Conservation (phyloP, 2,888 invertebrate species). For the Epsilonema sp. region DNA sequence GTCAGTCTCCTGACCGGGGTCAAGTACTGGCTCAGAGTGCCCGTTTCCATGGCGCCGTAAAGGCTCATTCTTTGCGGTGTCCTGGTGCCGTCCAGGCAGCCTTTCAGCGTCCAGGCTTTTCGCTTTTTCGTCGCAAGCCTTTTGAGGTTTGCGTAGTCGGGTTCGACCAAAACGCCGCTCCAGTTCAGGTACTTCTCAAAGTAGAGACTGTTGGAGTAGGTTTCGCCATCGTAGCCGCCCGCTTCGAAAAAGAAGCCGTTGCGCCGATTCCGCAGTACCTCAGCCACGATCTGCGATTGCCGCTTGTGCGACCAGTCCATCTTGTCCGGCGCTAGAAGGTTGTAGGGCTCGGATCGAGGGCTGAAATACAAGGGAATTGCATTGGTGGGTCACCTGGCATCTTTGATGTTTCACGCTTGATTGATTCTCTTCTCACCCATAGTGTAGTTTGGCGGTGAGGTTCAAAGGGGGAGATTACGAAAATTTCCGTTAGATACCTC, state of each 20-base stretch:
- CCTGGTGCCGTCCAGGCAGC: conserved; percentile 2
- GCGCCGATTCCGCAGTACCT: neutral
- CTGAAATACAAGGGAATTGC: too few relatives aligned
- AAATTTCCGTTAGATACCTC: too few relatives aligned
- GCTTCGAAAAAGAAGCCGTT: conserved; percentile 10
- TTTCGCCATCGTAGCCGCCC: conserved; percentile 10
- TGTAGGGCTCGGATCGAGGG: conserved; percentile 1
- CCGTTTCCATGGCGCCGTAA: conserved; percentile 8
- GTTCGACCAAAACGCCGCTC: conserved; percentile 10
- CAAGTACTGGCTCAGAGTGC: too few relatives aligned
- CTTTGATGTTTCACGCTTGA: too few relatives aligned
- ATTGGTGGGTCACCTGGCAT: too few relatives aligned
- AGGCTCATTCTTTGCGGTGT: conserved; percentile 5
- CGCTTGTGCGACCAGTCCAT: conserved; percentile 5
- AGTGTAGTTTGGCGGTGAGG: too few relatives aligned
- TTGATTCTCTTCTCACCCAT: too few relatives aligned
- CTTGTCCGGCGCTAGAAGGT: neutral
- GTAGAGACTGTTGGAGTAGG: conserved; percentile 9
- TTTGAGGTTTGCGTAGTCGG: conserved; percentile 7
- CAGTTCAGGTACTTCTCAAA: conserved; percentile 8
- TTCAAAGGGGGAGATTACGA: too few relatives aligned
- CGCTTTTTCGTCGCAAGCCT: conserved; percentile 3
- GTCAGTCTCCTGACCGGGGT: too few relatives aligned
- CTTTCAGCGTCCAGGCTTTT: conserved; percentile 6
- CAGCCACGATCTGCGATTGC: conserved; percentile 1